These are phyloP conservation scores for Rhinopomastus cyanomelas DNA, from an alignment of 2,113 vertebrate genomes.

Conservation along the genomic window DNA sequence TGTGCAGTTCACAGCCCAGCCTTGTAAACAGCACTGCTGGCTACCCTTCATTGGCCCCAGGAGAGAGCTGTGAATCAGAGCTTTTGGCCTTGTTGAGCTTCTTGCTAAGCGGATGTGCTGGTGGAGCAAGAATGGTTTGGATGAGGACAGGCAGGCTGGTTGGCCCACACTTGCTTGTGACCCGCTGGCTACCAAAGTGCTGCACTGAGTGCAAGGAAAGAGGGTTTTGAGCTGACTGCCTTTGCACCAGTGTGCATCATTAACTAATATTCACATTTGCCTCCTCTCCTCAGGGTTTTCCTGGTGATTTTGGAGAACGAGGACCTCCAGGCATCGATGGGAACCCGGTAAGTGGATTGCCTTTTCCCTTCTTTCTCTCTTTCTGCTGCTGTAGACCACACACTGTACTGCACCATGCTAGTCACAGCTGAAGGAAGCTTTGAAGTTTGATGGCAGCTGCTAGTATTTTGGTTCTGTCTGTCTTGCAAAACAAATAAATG, in stretches of 20 bases:
- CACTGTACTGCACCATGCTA: background rate
- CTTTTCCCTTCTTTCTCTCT: background rate
- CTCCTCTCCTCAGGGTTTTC: constrained; percentile 86
- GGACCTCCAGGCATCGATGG: constrained; percentile 95
- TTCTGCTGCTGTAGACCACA: background rate
- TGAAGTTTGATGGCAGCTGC: background rate
- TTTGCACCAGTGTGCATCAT: background rate
- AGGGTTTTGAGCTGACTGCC: background rate
- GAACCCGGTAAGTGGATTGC: constrained; percentile 88
- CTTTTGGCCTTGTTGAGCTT: background rate
- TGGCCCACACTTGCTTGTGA: background rate
- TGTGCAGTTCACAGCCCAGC: background rate
- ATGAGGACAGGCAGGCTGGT: background rate
- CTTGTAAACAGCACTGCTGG: background rate
- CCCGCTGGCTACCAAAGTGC: background rate
- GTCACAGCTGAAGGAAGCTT: background rate
- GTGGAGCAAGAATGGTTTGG: background rate
- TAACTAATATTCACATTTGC: constrained; percentile 12
- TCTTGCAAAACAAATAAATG: background rate
- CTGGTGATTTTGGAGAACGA: constrained; percentile 94
- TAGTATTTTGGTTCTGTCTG: background rate
- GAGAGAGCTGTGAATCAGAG: background rate
- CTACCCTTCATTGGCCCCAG: background rate
- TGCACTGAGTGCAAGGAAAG: background rate
- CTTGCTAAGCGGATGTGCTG: background rate